Evolutionary conservation across 2,113 vertebrate species (phyloP).

Genomic region (Platanista minor): DNA sequence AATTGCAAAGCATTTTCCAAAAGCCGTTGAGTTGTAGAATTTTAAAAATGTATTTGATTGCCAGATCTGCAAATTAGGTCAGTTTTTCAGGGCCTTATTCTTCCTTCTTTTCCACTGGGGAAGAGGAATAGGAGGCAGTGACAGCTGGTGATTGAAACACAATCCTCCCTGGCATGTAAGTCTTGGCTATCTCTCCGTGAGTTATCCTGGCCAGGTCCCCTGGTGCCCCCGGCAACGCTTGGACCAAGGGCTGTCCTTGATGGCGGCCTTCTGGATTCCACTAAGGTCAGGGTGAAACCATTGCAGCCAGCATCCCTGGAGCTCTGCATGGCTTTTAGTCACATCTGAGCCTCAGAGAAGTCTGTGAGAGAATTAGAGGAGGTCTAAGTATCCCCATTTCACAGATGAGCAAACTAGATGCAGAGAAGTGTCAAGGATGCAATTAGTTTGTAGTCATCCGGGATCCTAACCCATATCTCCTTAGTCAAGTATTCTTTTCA

Average conservation of each 20-base stretch:
- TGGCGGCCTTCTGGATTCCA: not conserved
- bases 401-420: not conserved
- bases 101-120: not conserved
- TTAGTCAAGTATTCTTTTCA: not conserved
- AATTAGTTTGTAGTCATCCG: not conserved
- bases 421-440: not conserved
- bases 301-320: not conserved
- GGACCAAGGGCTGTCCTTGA: not conserved
- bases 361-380: not conserved
- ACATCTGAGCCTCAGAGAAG: not conserved
- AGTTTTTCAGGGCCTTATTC: not conserved
- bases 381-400: not conserved
- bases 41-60: slow-evolving; percentile 41
- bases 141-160: not conserved
- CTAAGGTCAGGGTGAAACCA: not conserved
- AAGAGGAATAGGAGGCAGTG: not conserved
- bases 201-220: not conserved
- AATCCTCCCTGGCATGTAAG: not conserved
- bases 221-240: not conserved
- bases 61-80: slow-evolving; percentile 24
- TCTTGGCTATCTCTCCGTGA: not conserved
- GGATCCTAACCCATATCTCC: not conserved
- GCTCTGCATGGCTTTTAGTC: not conserved
- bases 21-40: slow-evolving; percentile 38
- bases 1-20: not conserved